Conservation (phyloP, 2,888 invertebrate genomes). For the Trichacis sp. region DNA sequence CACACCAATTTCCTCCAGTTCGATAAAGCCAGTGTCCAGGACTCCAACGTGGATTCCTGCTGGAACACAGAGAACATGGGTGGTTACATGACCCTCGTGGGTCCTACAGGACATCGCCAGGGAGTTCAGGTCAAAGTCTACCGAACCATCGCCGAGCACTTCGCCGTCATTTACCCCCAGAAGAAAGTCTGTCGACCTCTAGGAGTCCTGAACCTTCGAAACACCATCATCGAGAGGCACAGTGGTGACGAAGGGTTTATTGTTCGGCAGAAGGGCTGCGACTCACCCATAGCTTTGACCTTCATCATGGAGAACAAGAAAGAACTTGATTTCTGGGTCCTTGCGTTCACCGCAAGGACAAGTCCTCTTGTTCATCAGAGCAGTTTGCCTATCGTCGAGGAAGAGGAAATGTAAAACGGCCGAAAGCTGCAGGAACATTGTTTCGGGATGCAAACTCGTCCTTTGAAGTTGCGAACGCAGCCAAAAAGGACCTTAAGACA, state of each 20-base stretch:
- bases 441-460: neutral
- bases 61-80: slow-evolving; percentile 74
- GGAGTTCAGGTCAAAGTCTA: slow-evolving; percentile 76
- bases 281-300: slow-evolving; percentile 73
- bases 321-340: slow-evolving; percentile 74
- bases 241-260: slow-evolving; percentile 71
- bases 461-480: too few species aligned
- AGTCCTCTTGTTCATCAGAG: slow-evolving; percentile 71
- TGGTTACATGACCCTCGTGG: slow-evolving; percentile 74
- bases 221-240: slow-evolving; percentile 73
- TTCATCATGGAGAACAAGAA: slow-evolving; percentile 73
- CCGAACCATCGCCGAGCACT: slow-evolving; percentile 75
- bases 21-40: slow-evolving; percentile 55
- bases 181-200: slow-evolving; percentile 75
- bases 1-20: slow-evolving; percentile 61
- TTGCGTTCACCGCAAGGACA: slow-evolving; percentile 72
- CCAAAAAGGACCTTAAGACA: too few species aligned
- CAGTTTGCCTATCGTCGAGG: slow-evolving; percentile 74
- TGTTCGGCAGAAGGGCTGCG: slow-evolving; percentile 75
- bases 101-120: slow-evolving; percentile 73
- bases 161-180: slow-evolving; percentile 76
- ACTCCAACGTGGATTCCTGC: slow-evolving; percentile 66
- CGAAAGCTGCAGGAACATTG: slow-evolving; percentile 3
- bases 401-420: slow-evolving; percentile 71
- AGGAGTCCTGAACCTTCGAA: slow-evolving; percentile 75